phyloP scores from a whole-genome alignment of 2,113 vertebrate species.

The Carassius carassius region DNA sequence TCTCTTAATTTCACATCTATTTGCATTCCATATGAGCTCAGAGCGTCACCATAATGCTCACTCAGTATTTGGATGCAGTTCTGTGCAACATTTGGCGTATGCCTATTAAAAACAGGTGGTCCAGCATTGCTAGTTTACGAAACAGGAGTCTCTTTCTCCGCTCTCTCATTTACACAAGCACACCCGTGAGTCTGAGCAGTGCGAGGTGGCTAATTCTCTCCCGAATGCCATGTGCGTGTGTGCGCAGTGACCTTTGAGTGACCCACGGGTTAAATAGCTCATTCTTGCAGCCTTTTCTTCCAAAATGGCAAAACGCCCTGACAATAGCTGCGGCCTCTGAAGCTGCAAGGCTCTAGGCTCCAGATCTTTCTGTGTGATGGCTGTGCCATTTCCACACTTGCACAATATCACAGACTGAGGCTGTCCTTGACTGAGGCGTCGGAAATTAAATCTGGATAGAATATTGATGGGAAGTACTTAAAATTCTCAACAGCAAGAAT shows the following conservation, averaged over 20 bases:
- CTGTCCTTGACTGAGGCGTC: background rate
- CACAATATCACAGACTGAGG: background rate
- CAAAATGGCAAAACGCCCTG: slow-evolving; percentile 46
- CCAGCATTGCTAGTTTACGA: slow-evolving; percentile 30
- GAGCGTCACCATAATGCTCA: slow-evolving; percentile 35
- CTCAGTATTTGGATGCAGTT: slow-evolving; percentile 42
- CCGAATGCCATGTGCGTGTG: slow-evolving; percentile 11
- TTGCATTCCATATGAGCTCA: slow-evolving; percentile 10
- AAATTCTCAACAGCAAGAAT: slow-evolving; percentile 12
- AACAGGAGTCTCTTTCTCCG: slow-evolving; percentile 32
- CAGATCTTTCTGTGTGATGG: background rate
- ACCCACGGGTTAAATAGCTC: slow-evolving; percentile 54
- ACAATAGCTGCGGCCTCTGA: slow-evolving; percentile 12
- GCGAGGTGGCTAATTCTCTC: slow-evolving; percentile 6
- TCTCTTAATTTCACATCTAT: background rate
- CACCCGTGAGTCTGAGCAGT: background rate
- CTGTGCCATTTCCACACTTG: slow-evolving; percentile 3
- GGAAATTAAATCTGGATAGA: background rate
- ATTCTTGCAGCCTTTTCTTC: slow-evolving; percentile 34
- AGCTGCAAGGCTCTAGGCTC: slow-evolving; percentile 38
- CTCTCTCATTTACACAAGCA: background rate
- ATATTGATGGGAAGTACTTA: slow-evolving; percentile 24
- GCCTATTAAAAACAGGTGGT: slow-evolving; percentile 40
- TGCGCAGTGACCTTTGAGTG: slow-evolving; percentile 49
- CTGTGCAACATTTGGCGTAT: slow-evolving; percentile 27